phyloP scores from a whole-genome alignment of 2,113 vertebrate species.

The Stegostoma tigrinum region DNA sequence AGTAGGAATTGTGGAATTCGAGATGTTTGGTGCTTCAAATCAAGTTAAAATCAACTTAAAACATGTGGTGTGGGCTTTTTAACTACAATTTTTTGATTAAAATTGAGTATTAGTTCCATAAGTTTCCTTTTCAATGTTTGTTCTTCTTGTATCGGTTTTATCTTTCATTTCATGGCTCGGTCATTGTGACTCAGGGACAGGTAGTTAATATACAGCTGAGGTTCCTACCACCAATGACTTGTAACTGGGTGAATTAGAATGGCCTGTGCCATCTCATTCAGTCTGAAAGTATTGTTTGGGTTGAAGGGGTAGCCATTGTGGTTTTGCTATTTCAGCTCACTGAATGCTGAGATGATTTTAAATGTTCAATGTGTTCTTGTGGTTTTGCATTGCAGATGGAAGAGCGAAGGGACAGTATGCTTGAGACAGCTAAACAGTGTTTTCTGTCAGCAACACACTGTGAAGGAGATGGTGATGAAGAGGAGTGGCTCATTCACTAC shows the following conservation, averaged over 20 bases:
- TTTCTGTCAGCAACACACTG: slow-evolving; percentile 81
- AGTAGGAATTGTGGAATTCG: not conserved
- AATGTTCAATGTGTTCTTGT: not conserved
- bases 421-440: slow-evolving; percentile 79
- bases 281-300: not conserved
- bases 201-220: too few species aligned
- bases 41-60: not conserved
- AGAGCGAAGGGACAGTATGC: slow-evolving; percentile 79
- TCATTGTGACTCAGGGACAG: not conserved
- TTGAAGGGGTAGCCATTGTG: not conserved
- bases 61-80: not conserved
- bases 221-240: not conserved
- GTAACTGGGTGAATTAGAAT: not conserved
- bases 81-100: too few species aligned
- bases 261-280: not conserved
- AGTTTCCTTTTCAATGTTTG: not conserved
- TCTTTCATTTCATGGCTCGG: too few species aligned
- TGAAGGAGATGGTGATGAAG: slow-evolving; percentile 85
- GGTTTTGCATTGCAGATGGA: slow-evolving; percentile 66
- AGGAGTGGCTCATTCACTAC: slow-evolving; percentile 98
- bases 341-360: not conserved
- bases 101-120: not conserved
- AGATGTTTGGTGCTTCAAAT: not conserved
- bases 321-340: not conserved
- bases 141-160: not conserved